A percentile compares a stretch with the other conserved stretches of the same genome.
These are phyloP conservation scores for Gracilinanus agilis DNA, from an alignment of 2,113 vertebrate species.

Conservation along the genomic window DNA sequence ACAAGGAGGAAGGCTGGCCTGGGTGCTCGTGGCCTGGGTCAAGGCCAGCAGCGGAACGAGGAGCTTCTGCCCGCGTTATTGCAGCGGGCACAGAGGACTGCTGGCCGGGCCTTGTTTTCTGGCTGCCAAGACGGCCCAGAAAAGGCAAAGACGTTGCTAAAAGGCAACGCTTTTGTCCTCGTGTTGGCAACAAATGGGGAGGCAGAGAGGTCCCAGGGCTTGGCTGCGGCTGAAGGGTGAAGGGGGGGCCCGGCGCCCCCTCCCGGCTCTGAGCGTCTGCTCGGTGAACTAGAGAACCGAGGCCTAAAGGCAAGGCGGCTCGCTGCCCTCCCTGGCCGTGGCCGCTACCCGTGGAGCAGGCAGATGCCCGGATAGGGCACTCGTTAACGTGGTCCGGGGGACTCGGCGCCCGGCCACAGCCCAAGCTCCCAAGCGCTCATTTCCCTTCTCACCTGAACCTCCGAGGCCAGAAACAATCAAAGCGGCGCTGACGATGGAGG, in stretches of 20 bases:
- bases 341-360: not conserved
- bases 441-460: too few species aligned
- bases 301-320: too few species aligned
- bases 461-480: too few species aligned
- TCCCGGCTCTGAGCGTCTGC: not conserved
- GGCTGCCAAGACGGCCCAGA: not conserved
- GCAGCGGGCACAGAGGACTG: not conserved
- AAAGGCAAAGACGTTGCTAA: not conserved
- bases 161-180: not conserved
- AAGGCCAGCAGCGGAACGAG: not conserved
- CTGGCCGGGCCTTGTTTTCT: not conserved
- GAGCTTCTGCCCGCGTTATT: not conserved
- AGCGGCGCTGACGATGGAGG: too few species aligned
- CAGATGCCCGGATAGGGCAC: not conserved
- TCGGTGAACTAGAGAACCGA: not conserved
- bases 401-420: too few species aligned
- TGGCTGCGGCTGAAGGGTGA: too few species aligned
- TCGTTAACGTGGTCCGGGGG: too few species aligned
- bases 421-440: too few species aligned
- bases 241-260: too few species aligned
- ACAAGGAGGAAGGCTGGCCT: too few species aligned
- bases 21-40: too few species aligned
- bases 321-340: too few species aligned
- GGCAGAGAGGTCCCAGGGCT: not conserved
- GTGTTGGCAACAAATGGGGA: not conserved